These are phyloP conservation scores for Plectropomus leopardus DNA, from an alignment of 2,113 vertebrate genomes.

Conservation along the genomic window DNA sequence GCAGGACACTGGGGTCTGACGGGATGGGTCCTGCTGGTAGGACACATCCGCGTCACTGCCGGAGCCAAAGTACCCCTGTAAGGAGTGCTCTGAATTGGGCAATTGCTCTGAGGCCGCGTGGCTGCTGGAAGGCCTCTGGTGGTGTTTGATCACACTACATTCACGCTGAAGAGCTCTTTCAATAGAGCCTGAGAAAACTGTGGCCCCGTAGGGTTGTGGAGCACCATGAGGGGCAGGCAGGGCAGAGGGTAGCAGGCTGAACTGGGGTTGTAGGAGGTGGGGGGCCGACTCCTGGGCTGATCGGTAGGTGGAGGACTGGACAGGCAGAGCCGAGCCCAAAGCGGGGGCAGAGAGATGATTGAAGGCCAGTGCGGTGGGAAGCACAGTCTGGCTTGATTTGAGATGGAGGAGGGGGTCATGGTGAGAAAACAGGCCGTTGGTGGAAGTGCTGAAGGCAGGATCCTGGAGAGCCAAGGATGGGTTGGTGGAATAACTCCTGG, in stretches of 20 bases:
- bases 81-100: constrained; percentile 92
- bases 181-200: constrained; percentile 94
- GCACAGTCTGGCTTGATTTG: constrained; percentile 92
- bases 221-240: constrained; percentile 89
- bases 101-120: constrained; percentile 92
- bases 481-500: constrained; percentile 91
- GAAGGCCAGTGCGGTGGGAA: constrained; percentile 92
- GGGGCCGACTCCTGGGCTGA: constrained; percentile 99
- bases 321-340: constrained; percentile 90
- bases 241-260: constrained; percentile 91
- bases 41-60: constrained; percentile 86
- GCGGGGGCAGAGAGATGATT: constrained; percentile 90
- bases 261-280: constrained; percentile 97
- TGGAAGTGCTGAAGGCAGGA: constrained; percentile 91
- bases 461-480: constrained; percentile 93
- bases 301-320: constrained; percentile 98
- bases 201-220: constrained; percentile 90
- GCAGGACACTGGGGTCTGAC: constrained; percentile 90
- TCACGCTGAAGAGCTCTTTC: constrained; percentile 99
- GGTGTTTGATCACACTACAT: constrained; percentile 99
- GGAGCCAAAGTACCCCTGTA: constrained; percentile 90
- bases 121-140: constrained; percentile 98
- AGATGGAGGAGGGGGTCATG: constrained; percentile 94
- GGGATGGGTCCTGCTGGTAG: constrained; percentile 93
- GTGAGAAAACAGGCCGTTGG: constrained; percentile 92